A percentile compares a stretch with the other conserved stretches of the same genome.
Evolutionary conservation across 2,888 invertebrate genomes (phyloP).

Genomic region (Melanostoma scalare): DNA sequence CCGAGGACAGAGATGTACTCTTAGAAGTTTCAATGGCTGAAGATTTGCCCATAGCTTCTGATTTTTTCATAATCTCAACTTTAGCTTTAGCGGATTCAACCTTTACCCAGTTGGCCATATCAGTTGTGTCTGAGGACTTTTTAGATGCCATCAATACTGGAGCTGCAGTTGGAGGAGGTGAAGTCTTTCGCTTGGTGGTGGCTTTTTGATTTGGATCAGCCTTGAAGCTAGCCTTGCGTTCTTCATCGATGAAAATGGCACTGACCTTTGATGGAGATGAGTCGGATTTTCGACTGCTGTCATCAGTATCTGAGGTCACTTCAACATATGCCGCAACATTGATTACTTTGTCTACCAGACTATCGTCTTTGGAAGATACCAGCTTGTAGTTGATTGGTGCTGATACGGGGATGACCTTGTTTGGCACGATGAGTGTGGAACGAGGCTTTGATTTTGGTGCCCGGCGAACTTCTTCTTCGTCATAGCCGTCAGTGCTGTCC

Average conservation of each 20-base stretch:
- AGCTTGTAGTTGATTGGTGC: slow-evolving; percentile 79
- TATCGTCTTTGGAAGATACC: slow-evolving; percentile 77
- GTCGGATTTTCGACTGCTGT: slow-evolving; percentile 81
- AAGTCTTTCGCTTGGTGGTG: slow-evolving; percentile 70
- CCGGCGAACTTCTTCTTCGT: slow-evolving; percentile 80
- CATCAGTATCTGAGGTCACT: slow-evolving; percentile 81
- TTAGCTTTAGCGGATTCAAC: slow-evolving; percentile 78
- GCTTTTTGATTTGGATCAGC: slow-evolving; percentile 79
- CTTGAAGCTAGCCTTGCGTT: slow-evolving; percentile 82
- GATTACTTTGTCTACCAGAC: slow-evolving; percentile 81
- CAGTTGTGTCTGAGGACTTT: slow-evolving; percentile 72
- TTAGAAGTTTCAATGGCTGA: slow-evolving; percentile 72
- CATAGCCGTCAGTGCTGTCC: slow-evolving; percentile 82
- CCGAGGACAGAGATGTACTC: slow-evolving; percentile 32
- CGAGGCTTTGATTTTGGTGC: slow-evolving; percentile 82
- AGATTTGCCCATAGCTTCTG: slow-evolving; percentile 58
- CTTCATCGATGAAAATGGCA: slow-evolving; percentile 82
- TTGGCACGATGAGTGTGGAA: slow-evolving; percentile 75
- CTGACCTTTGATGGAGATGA: slow-evolving; percentile 80
- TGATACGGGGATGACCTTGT: slow-evolving; percentile 73
- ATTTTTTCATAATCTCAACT: slow-evolving; percentile 74
- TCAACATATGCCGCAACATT: slow-evolving; percentile 82
- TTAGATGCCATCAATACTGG: slow-evolving; percentile 42
- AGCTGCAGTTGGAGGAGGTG: slow-evolving; percentile 18
- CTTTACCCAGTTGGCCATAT: slow-evolving; percentile 79